These are phyloP conservation scores for Festucalex cinctus DNA, from an alignment of 2,113 vertebrate genomes.

Conservation along the genomic window DNA sequence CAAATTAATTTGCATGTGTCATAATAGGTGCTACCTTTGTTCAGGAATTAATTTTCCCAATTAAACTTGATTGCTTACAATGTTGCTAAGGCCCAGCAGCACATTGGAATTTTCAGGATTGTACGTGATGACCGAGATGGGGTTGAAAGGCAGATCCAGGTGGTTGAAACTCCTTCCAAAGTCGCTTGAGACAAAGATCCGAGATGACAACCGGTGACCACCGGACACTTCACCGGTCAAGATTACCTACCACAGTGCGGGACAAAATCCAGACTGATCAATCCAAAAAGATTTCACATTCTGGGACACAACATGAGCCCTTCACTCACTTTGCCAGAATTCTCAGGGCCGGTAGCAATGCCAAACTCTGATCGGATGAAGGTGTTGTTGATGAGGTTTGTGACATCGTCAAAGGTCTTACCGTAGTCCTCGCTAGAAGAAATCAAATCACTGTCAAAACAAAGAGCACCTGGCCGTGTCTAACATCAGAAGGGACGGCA, in stretches of 20 bases:
- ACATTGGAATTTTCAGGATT: slow-evolving; percentile 72
- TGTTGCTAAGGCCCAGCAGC: slow-evolving; percentile 78
- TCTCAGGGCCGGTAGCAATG: slow-evolving; percentile 85
- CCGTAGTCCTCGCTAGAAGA: slow-evolving; percentile 85
- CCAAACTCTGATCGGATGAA: slow-evolving; percentile 89
- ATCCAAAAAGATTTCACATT: background rate
- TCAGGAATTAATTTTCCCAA: background rate
- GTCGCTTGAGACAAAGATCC: slow-evolving; percentile 82
- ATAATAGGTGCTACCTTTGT: background rate
- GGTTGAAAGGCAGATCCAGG: slow-evolving; percentile 81
- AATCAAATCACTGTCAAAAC: slow-evolving; percentile 8
- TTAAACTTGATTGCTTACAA: slow-evolving; percentile 65
- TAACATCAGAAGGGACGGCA: background rate
- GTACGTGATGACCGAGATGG: slow-evolving; percentile 80
- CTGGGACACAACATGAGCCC: background rate
- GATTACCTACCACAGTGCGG: slow-evolving; percentile 76
- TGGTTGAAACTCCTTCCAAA: slow-evolving; percentile 79
- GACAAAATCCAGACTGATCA: slow-evolving; percentile 7
- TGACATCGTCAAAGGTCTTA: slow-evolving; percentile 86
- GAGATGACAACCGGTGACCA: slow-evolving; percentile 72
- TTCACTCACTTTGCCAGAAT: slow-evolving; percentile 83
- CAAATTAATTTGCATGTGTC: background rate
- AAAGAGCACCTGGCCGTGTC: background rate
- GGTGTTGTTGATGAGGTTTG: slow-evolving; percentile 84
- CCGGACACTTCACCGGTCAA: slow-evolving; percentile 84